Evolutionary conservation across 2,113 vertebrate genomes (phyloP).

Genomic region (Epinephelus fuscoguttatus): DNA sequence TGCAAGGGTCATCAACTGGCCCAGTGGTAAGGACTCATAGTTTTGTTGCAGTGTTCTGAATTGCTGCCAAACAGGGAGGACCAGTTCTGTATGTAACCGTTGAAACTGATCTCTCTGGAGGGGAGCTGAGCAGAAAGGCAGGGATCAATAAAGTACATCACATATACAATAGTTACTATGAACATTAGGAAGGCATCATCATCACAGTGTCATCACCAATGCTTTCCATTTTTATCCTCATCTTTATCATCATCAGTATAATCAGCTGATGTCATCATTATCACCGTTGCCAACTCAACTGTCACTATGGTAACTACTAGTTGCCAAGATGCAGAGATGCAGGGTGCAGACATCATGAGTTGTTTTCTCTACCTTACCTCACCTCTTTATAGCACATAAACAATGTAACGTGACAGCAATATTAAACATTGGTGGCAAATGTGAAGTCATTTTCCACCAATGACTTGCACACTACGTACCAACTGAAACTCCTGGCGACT

Average conservation of each 20-base stretch:
- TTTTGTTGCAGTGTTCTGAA: conserved; percentile 12
- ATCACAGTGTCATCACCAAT: conserved; percentile 18
- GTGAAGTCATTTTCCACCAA: not conserved
- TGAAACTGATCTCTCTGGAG: not conserved
- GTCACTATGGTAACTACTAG: conserved; percentile 60
- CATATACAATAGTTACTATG: conserved; percentile 8
- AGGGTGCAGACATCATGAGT: conserved; percentile 21
- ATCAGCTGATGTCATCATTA: conserved; percentile 47
- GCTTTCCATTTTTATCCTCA: conserved; percentile 23
- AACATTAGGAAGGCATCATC: conserved; percentile 11
- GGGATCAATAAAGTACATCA: not conserved
- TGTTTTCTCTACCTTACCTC: not conserved
- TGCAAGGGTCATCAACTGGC: not conserved
- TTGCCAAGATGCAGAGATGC: conserved; percentile 45
- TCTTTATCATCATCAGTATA: conserved; percentile 38
- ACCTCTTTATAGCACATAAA: not conserved
- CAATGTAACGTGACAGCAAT: not conserved
- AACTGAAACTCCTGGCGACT: not conserved
- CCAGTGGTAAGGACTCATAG: not conserved
- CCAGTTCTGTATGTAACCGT: not conserved
- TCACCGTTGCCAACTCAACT: not conserved
- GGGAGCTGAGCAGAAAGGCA: not conserved
- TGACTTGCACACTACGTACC: not conserved
- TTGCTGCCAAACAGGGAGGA: conserved; percentile 2
- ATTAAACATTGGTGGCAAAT: not conserved